Conservation (phyloP, 1,140 invertebrate species). For the Lordiphosa mommai region DNA sequence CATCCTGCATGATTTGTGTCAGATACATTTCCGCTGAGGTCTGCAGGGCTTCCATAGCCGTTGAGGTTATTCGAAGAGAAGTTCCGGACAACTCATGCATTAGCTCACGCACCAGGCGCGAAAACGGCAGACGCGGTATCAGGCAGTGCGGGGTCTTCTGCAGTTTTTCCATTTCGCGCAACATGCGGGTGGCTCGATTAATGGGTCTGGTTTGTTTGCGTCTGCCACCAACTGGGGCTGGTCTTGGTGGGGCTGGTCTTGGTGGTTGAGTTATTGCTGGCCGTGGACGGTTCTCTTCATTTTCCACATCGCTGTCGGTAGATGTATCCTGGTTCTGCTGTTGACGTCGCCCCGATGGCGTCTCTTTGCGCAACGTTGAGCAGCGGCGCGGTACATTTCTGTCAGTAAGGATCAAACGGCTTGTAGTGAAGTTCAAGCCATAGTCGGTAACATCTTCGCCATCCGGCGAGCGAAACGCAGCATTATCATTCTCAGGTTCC, state of each 20-base stretch:
- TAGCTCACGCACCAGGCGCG: conserved; percentile 68
- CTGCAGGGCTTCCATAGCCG: conserved; percentile 83
- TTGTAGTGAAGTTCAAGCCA: conserved; percentile 53
- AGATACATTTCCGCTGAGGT: conserved; percentile 88
- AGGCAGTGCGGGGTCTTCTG: conserved; percentile 3
- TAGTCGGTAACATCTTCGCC: conserved; percentile 45
- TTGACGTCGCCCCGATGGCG: background rate
- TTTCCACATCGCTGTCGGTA: conserved; percentile 4
- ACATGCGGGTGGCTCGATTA: background rate
- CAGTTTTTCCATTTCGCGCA: conserved; percentile 24
- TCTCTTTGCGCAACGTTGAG: conserved; percentile 30
- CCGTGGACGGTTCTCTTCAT: conserved; percentile 25
- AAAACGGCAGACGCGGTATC: conserved; percentile 67
- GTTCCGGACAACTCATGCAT: background rate
- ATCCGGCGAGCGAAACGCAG: conserved; percentile 26
- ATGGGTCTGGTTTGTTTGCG: conserved; percentile 31
- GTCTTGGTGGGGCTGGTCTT: background rate
- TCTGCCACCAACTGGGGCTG: background rate
- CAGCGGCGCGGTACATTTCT: conserved; percentile 4
- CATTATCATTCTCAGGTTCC: conserved; percentile 8
- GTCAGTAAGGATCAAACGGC: conserved; percentile 11
- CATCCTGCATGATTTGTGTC: conserved; percentile 88
- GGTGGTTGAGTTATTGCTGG: background rate
- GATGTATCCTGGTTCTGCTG: background rate
- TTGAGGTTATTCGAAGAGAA: conserved; percentile 80